Percentiles rank a stretch among this genome's conserved stretches.
phyloP scores from a whole-genome alignment of 2,113 vertebrate genomes.

The Nansenia antarctica region DNA sequence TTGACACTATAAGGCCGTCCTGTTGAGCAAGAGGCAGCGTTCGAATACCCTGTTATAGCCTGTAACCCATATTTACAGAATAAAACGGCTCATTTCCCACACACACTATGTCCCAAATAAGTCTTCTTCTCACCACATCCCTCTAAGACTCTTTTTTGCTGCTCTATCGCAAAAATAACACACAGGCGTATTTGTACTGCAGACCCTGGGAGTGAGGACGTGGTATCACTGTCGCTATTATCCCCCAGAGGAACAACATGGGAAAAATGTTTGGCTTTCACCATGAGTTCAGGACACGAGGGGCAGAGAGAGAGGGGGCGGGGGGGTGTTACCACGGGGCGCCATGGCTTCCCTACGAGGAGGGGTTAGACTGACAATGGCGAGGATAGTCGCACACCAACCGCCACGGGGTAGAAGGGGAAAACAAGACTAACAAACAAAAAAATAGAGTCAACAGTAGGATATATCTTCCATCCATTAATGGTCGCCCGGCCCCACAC shows the following conservation, averaged over 20 bases:
- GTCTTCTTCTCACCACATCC: constrained; percentile 26
- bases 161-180: too few relatives aligned
- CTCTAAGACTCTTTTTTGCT: constrained; percentile 21
- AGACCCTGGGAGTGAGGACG: too few relatives aligned
- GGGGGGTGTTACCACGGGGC: too few relatives aligned
- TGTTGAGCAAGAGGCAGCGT: constrained; percentile 20
- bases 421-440: not conserved
- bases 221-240: too few relatives aligned
- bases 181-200: too few relatives aligned
- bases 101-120: constrained; percentile 32
- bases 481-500: constrained; percentile 30
- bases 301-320: constrained; percentile 3
- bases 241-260: constrained; percentile 22
- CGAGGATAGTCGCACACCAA: constrained; percentile 1
- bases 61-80: constrained; percentile 44
- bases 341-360: constrained; percentile 3
- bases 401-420: not conserved
- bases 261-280: constrained; percentile 14
- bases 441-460: not conserved
- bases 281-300: constrained; percentile 11
- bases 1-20: constrained; percentile 37
- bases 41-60: constrained; percentile 37
- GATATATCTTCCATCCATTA: constrained; percentile 27
- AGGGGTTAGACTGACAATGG: not conserved
- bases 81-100: constrained; percentile 29